Conservation (phyloP, 2,888 invertebrate species). For the Cheiracanthium punctorium region DNA sequence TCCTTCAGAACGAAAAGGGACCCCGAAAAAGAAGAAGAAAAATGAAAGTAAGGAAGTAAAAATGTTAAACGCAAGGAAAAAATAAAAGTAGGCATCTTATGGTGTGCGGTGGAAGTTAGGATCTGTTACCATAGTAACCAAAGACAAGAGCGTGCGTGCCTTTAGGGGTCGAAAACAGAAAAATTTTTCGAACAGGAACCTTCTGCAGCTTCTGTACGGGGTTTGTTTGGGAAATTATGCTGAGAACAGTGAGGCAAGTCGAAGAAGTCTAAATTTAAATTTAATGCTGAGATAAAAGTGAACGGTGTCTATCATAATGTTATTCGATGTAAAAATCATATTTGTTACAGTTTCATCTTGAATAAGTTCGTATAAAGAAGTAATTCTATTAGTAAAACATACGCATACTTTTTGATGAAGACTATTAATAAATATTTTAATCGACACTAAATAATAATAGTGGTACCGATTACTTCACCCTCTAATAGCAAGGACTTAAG, state of each 20-base stretch:
- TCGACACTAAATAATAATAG: too few relatives aligned
- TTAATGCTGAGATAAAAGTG: too few relatives aligned
- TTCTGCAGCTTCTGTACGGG: neutral
- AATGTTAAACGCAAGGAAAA: slow-evolving; percentile 13
- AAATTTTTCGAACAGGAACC: slow-evolving; percentile 33
- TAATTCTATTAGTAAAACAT: too few relatives aligned
- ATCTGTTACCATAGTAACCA: slow-evolving; percentile 51
- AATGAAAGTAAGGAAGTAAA: slow-evolving; percentile 27
- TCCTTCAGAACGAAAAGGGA: slow-evolving; percentile 10
- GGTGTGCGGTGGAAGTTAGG: slow-evolving; percentile 30
- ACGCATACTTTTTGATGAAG: too few relatives aligned
- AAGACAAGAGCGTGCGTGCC: slow-evolving; percentile 56
- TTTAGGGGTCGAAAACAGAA: slow-evolving; percentile 42
- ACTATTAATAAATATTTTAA: too few relatives aligned
- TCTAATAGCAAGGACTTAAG: too few relatives aligned
- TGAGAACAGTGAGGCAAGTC: neutral
- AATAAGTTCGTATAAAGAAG: too few relatives aligned
- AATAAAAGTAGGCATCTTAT: slow-evolving; percentile 14
- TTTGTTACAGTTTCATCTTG: too few relatives aligned
- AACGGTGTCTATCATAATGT: too few relatives aligned
- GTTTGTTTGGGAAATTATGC: neutral
- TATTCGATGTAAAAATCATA: too few relatives aligned
- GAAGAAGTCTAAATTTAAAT: too few relatives aligned
- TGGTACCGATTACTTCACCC: too few relatives aligned
- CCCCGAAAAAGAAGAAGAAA: slow-evolving; percentile 33